Conservation (phyloP, 2,797 vertebrate genomes). For the Phoebastria nigripes region DNA sequence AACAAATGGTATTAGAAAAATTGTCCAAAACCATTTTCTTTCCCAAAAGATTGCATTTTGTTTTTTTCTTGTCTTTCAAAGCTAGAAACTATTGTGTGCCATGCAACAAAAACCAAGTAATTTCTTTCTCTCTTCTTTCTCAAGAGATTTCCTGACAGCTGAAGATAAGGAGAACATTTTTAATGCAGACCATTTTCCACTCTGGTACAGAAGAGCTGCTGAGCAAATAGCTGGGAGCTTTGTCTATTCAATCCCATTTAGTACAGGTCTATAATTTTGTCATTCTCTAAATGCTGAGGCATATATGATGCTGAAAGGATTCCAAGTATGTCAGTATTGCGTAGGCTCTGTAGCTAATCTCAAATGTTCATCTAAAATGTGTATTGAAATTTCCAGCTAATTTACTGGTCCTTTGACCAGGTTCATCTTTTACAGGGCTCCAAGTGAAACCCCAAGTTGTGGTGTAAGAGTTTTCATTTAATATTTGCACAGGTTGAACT, state of each 20-base stretch:
- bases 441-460: not conserved
- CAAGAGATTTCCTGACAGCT: slow-evolving; percentile 95
- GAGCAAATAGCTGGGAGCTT: slow-evolving; percentile 97
- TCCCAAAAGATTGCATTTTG: not conserved
- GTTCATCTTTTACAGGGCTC: not conserved
- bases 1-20: not conserved
- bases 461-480: not conserved
- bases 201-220: slow-evolving; percentile 97
- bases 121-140: slow-evolving; percentile 73
- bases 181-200: slow-evolving; percentile 95
- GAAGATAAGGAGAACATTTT: slow-evolving; percentile 97
- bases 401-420: not conserved
- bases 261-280: slow-evolving; percentile 79
- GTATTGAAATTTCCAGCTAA: not conserved
- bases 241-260: slow-evolving; percentile 94
- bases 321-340: not conserved
- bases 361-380: not conserved
- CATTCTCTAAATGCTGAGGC: not conserved
- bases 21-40: not conserved
- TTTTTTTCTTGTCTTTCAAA: not conserved
- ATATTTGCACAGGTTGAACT: not conserved
- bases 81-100: not conserved
- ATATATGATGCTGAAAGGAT: not conserved
- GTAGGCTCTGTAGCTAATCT: not conserved
- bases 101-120: not conserved